phyloP scores from a whole-genome alignment of 2,888 invertebrate genomes.

The Adela reaumurella region DNA sequence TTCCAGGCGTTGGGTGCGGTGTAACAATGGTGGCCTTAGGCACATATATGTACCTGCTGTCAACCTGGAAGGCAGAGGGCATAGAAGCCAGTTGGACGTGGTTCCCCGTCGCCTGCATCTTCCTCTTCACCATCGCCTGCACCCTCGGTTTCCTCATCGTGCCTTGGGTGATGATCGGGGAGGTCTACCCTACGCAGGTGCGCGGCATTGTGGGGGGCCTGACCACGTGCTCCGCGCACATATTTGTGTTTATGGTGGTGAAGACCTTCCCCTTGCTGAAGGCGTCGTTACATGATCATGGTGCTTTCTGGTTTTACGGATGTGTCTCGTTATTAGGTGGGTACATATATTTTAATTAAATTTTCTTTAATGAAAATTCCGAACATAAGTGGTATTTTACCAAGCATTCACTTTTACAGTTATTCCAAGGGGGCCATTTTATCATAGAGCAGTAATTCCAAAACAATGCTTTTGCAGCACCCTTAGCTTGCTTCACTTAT shows the following conservation, averaged over 20 bases:
- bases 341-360: slow-evolving; percentile 10
- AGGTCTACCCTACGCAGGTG: slow-evolving; percentile 45
- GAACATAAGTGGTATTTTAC: too few species aligned
- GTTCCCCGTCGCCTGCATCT: slow-evolving; percentile 61
- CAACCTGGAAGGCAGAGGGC: slow-evolving; percentile 41
- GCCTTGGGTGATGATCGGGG: slow-evolving; percentile 74
- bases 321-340: slow-evolving; percentile 54
- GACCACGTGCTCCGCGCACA: slow-evolving; percentile 63
- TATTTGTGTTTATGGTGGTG: slow-evolving; percentile 64
- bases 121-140: slow-evolving; percentile 58
- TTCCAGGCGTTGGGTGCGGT: slow-evolving; percentile 59
- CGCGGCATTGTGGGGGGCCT: slow-evolving; percentile 65
- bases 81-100: slow-evolving; percentile 45
- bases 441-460: too few species aligned
- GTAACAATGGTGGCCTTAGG: slow-evolving; percentile 59
- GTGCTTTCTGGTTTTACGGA: slow-evolving; percentile 62
- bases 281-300: slow-evolving; percentile 47
- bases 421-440: too few species aligned
- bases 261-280: slow-evolving; percentile 62
- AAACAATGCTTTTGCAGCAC: too few species aligned
- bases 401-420: too few species aligned
- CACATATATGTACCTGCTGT: slow-evolving; percentile 56
- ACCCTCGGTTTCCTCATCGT: slow-evolving; percentile 66
- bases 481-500: too few species aligned
- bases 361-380: neutral